Percentiles rank a stretch among this genome's conserved stretches.
These are phyloP conservation scores for Limosa lapponica DNA, from an alignment of 2,797 vertebrate genomes.

Conservation along the genomic window DNA sequence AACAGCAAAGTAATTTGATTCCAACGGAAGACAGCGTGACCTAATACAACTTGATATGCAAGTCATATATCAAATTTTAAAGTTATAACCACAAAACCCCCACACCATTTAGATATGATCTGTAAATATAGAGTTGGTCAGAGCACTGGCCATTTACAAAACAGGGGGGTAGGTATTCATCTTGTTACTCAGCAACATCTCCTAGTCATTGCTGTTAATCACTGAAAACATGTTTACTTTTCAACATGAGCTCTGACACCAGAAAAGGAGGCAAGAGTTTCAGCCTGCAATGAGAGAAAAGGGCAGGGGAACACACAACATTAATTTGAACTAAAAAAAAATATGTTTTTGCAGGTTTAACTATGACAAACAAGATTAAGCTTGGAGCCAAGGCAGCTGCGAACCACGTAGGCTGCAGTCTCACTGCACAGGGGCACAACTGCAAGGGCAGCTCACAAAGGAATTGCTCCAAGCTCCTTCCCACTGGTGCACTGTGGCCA, in stretches of 20 bases:
- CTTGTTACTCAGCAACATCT: not conserved
- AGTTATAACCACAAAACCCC: not conserved
- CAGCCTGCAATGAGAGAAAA: not conserved
- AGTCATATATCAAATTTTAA: not conserved
- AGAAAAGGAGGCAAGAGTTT: not conserved
- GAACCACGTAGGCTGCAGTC: not conserved
- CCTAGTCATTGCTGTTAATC: not conserved
- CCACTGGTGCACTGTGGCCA: rapidly evolving
- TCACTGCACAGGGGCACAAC: not conserved
- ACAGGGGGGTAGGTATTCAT: not conserved
- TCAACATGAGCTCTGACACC: not conserved
- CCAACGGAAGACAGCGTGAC: rapidly evolving
- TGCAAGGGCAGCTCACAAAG: not conserved
- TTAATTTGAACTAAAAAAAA: not conserved
- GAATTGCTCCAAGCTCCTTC: not conserved
- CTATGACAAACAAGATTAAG: not conserved
- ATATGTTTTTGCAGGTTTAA: not conserved
- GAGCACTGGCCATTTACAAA: not conserved
- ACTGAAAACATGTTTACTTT: constrained; percentile 24
- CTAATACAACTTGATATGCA: not conserved
- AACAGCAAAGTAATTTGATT: not conserved
- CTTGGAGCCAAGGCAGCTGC: not conserved
- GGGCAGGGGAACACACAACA: too few relatives aligned
- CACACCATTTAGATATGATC: not conserved
- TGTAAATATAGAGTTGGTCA: not conserved